Percentiles rank a stretch among this genome's conserved stretches.
phyloP scores from a whole-genome alignment of 2,888 invertebrate genomes.

The Papilio protenor region DNA sequence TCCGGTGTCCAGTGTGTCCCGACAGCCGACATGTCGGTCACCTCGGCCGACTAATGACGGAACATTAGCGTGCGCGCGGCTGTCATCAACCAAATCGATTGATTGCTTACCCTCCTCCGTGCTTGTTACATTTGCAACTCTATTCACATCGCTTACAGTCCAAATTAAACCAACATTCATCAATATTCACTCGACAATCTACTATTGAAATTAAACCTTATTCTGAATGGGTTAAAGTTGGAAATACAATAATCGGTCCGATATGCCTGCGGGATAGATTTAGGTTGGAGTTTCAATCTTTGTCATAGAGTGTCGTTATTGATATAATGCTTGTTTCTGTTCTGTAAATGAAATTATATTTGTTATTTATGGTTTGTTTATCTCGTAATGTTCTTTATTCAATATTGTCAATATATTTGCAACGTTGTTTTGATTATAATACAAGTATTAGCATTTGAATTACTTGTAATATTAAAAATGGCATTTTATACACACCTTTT shows the following conservation, averaged over 20 bases:
- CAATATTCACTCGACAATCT: not conserved
- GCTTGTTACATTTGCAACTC: constrained; percentile 43
- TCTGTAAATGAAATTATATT: constrained; percentile 45
- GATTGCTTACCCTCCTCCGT: constrained; percentile 51
- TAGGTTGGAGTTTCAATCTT: constrained; percentile 62
- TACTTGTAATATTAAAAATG: not conserved
- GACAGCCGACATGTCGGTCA: constrained; percentile 54
- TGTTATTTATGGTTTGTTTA: constrained; percentile 36
- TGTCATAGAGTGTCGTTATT: constrained; percentile 58
- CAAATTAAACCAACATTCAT: constrained; percentile 40
- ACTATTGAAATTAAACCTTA: constrained; percentile 15
- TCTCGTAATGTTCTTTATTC: constrained; percentile 1
- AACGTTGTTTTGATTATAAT: not conserved
- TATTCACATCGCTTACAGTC: constrained; percentile 45
- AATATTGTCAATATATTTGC: not conserved
- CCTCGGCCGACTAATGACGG: constrained; percentile 70
- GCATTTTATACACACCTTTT: not conserved
- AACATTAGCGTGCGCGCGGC: constrained; percentile 70
- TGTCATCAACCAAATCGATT: constrained; percentile 75
- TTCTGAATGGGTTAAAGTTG: not conserved
- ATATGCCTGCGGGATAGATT: constrained; percentile 69
- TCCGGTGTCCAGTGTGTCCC: constrained; percentile 15
- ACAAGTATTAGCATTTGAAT: not conserved
- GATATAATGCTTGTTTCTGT: constrained; percentile 53
- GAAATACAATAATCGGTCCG: constrained; percentile 15